Evolutionary conservation across 2,113 vertebrate species (phyloP).

Genomic region (Amphiprion percula): DNA sequence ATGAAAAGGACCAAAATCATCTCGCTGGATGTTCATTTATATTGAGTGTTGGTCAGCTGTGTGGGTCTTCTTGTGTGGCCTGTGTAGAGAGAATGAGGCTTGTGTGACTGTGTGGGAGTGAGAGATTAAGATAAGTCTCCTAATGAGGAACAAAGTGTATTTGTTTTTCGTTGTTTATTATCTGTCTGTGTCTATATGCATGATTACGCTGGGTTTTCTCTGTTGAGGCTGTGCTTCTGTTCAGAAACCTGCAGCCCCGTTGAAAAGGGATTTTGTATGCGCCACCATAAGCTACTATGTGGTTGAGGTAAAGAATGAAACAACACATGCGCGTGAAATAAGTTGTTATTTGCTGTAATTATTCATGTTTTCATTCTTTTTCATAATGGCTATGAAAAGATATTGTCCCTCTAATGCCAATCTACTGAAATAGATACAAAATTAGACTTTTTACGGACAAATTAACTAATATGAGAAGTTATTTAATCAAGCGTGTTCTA

Average conservation of each 20-base stretch:
- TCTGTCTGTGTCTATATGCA: conserved; percentile 42
- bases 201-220: conserved; percentile 1
- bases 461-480: background rate
- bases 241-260: background rate
- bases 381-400: too few relatives aligned
- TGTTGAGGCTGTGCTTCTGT: conserved; percentile 9
- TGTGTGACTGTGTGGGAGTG: conserved; percentile 41
- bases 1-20: conserved; percentile 77
- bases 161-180: conserved; percentile 39
- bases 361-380: background rate
- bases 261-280: background rate
- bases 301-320: too few relatives aligned
- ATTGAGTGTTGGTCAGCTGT: conserved; percentile 67
- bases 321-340: background rate
- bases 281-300: background rate
- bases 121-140: conserved; percentile 61
- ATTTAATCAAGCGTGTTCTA: background rate
- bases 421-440: background rate
- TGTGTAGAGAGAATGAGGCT: conserved; percentile 35
- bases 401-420: too few relatives aligned
- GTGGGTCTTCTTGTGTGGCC: conserved; percentile 69
- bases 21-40: conserved; percentile 67
- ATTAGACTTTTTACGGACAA: background rate
- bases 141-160: conserved; percentile 57
- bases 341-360: too few relatives aligned